Evolutionary conservation across 2,888 invertebrate species (phyloP).

Genomic region (Acanthopleura granulata): DNA sequence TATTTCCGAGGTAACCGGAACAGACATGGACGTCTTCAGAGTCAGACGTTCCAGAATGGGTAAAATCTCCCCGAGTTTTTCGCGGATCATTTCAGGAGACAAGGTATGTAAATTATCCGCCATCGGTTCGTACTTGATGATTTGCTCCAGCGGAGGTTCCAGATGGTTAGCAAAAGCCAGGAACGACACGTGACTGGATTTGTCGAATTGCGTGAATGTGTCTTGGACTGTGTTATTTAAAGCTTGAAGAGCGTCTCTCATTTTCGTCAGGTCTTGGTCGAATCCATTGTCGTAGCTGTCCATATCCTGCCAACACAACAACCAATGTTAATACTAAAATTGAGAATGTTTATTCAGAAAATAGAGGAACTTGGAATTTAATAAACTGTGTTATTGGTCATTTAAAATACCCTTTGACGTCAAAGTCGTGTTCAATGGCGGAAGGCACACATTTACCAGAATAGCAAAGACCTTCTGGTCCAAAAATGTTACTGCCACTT

Average conservation of each 20-base stretch:
- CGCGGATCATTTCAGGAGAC: not conserved
- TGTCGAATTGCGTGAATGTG: constrained; percentile 2
- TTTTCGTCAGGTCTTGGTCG: not conserved
- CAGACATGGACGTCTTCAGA: not conserved
- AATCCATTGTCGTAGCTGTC: not conserved
- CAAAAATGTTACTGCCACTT: too few species aligned
- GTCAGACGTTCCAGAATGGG: not conserved
- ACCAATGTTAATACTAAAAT: too few species aligned
- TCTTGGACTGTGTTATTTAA: constrained; percentile 4
- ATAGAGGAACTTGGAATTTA: too few species aligned
- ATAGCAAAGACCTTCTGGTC: too few species aligned
- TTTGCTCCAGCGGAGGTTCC: not conserved
- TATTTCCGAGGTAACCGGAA: not conserved
- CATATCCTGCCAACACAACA: not conserved
- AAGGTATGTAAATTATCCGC: constrained; percentile 5
- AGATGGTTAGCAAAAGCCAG: not conserved
- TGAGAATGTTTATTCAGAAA: too few species aligned
- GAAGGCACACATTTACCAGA: too few species aligned
- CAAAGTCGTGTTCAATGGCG: too few species aligned
- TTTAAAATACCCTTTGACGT: too few species aligned
- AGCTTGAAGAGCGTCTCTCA: not conserved
- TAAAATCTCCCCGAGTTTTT: not conserved
- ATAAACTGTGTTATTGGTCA: too few species aligned
- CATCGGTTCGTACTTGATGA: not conserved
- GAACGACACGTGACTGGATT: constrained; percentile 13